Percentiles rank a stretch among this genome's conserved stretches.
These are phyloP conservation scores for Chaetoderma sp. DNA, from an alignment of 2,888 invertebrate genomes.

Conservation along the genomic window DNA sequence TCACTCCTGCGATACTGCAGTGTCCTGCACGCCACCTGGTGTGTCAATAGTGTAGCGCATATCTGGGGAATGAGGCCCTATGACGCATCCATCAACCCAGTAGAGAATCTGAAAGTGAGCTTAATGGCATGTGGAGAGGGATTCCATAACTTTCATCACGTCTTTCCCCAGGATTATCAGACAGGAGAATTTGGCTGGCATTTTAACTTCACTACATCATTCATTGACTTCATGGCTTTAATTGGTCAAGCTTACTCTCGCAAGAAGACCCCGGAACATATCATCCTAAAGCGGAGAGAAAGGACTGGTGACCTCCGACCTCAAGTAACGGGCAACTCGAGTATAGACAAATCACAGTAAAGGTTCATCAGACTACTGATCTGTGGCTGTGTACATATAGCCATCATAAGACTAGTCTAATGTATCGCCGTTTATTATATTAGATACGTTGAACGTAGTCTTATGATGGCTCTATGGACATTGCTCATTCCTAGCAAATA, in stretches of 20 bases:
- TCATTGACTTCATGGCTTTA: conserved; percentile 85
- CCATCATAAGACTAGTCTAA: too few relatives aligned
- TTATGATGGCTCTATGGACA: too few relatives aligned
- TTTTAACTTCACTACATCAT: conserved; percentile 80
- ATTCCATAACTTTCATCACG: conserved; percentile 95
- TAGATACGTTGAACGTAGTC: too few relatives aligned
- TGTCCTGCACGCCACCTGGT: conserved; percentile 90
- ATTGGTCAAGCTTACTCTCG: conserved; percentile 90
- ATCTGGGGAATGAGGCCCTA: conserved; percentile 94
- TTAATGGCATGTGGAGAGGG: conserved; percentile 77
- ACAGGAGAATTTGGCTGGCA: conserved; percentile 84
- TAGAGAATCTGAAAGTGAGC: conserved; percentile 82
- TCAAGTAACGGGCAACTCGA: too few relatives aligned
- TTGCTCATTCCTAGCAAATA: too few relatives aligned
- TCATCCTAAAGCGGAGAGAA: too few relatives aligned
- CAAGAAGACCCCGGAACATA: conserved; percentile 80
- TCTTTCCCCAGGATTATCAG: conserved; percentile 93
- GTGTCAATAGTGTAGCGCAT: conserved; percentile 95
- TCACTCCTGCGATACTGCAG: conserved; percentile 83
- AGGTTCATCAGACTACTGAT: too few relatives aligned
- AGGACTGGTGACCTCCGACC: too few relatives aligned
- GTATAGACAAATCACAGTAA: too few relatives aligned
- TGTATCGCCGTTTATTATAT: too few relatives aligned
- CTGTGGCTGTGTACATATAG: too few relatives aligned
- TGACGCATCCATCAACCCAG: conserved; percentile 83